These are phyloP conservation scores for Dermochelys coriacea DNA, from an alignment of 2,797 vertebrate species.

Conservation along the genomic window DNA sequence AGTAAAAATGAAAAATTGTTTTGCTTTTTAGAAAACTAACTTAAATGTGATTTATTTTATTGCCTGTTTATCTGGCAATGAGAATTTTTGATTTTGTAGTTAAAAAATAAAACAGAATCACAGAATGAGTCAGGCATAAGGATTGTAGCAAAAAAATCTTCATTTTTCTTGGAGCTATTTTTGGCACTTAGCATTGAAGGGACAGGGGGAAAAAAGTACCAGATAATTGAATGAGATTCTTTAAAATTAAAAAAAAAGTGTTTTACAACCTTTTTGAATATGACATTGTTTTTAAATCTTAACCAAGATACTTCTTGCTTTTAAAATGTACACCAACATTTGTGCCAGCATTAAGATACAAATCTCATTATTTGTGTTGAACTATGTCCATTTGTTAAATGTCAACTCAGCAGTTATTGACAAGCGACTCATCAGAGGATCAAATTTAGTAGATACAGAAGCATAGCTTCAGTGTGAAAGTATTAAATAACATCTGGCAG, in stretches of 20 bases:
- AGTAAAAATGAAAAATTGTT: background rate
- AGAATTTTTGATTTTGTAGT: background rate
- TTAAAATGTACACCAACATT: slow-evolving; percentile 26
- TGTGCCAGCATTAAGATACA: slow-evolving; percentile 34
- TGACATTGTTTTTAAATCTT: background rate
- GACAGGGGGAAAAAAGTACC: background rate
- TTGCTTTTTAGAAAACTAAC: background rate
- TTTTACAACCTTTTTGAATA: background rate
- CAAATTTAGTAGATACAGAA: background rate
- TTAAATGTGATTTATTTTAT: background rate
- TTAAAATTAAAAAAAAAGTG: background rate
- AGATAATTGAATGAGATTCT: background rate
- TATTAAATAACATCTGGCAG: slow-evolving; percentile 51
- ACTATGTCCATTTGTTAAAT: slow-evolving; percentile 32
- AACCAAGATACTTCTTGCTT: background rate
- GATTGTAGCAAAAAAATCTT: background rate
- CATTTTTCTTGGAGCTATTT: background rate
- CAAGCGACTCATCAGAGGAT: slow-evolving; percentile 15
- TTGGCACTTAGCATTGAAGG: background rate
- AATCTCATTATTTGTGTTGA: slow-evolving; percentile 39
- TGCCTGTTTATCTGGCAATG: background rate
- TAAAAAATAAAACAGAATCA: background rate
- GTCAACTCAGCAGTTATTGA: slow-evolving; percentile 26
- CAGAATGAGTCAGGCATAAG: background rate
- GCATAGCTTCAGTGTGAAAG: background rate